These are phyloP conservation scores for Entelurus aequoreus DNA, from an alignment of 2,113 vertebrate species.

Conservation along the genomic window DNA sequence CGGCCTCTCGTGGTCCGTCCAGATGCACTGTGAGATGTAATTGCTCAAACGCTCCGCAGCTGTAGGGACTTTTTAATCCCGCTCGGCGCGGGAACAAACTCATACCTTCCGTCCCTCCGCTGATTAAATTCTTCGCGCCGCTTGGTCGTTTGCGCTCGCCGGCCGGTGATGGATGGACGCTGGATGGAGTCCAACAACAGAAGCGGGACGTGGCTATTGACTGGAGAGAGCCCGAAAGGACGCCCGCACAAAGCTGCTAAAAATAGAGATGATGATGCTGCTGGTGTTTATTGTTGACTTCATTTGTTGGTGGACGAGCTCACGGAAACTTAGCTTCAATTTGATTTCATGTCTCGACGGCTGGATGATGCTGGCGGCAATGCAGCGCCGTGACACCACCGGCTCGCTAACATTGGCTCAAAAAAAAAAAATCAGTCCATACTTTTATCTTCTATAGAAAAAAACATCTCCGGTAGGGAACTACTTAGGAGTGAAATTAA, in stretches of 20 bases:
- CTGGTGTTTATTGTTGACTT: no score
- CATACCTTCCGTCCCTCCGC: slow-evolving; percentile 3
- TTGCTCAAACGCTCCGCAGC: not conserved
- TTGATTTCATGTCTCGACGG: no score
- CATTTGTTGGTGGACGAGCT: no score
- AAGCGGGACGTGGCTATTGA: slow-evolving; percentile 20
- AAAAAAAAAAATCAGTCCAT: no score
- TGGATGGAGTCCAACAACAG: slow-evolving; percentile 27
- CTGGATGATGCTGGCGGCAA: no score
- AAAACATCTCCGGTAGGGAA: no score
- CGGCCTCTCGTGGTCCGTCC: no score
- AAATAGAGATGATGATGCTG: slow-evolving; percentile 37
- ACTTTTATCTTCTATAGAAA: no score
- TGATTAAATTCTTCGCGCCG: slow-evolving; percentile 39
- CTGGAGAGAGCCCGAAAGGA: slow-evolving; percentile 24
- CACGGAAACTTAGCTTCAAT: no score
- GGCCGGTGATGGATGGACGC: slow-evolving; percentile 30
- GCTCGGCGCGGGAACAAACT: not conserved
- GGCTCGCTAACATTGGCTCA: no score
- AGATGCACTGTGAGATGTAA: not conserved
- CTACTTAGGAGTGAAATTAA: no score
- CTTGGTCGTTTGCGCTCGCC: slow-evolving; percentile 2
- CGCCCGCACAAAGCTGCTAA: slow-evolving; percentile 18
- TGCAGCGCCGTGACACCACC: no score
- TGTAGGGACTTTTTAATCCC: slow-evolving; percentile 36